phyloP scores from a whole-genome alignment of 2,888 invertebrate genomes.

The Sclerodermus sp. region DNA sequence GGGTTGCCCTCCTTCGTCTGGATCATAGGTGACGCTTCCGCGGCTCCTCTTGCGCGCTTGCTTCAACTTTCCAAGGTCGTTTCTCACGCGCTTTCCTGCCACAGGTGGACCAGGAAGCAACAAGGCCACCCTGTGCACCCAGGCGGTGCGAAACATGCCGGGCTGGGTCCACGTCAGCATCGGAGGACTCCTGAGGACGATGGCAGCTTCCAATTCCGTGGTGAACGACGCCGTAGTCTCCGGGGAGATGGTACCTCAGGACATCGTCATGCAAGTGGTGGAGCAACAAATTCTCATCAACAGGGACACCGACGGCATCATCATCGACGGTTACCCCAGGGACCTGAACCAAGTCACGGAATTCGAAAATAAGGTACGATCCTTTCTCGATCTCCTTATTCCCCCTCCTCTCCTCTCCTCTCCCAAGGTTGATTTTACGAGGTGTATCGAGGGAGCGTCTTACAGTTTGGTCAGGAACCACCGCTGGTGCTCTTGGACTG shows the following conservation, averaged over 20 bases:
- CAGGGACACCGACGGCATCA: conserved; percentile 68
- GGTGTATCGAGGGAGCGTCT: too few species aligned
- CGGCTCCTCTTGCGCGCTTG: too few species aligned
- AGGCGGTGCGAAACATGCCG: conserved; percentile 68
- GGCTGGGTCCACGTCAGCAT: conserved; percentile 80
- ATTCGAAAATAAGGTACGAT: conserved; percentile 86
- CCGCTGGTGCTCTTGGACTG: conserved; percentile 86
- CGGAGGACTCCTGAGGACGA: conserved; percentile 74
- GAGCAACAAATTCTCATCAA: conserved; percentile 65
- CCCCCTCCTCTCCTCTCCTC: too few species aligned
- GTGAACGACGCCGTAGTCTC: conserved; percentile 72
- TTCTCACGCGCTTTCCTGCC: too few species aligned
- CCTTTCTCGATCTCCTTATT: too few species aligned
- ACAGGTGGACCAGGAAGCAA: conserved; percentile 89
- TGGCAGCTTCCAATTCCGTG: conserved; percentile 69
- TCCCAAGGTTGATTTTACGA: too few species aligned
- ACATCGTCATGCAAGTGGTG: conserved; percentile 76
- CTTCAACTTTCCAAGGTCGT: too few species aligned
- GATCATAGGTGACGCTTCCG: conserved; percentile 61
- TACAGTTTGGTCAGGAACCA: conserved; percentile 78
- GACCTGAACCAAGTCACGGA: conserved; percentile 84
- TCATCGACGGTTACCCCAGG: conserved; percentile 93
- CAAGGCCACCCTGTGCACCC: conserved; percentile 77
- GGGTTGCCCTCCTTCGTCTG: conserved; percentile 58
- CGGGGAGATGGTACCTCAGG: conserved; percentile 81